phyloP scores from a whole-genome alignment of 1,140 invertebrate species.

The Berghia stephanieae region DNA sequence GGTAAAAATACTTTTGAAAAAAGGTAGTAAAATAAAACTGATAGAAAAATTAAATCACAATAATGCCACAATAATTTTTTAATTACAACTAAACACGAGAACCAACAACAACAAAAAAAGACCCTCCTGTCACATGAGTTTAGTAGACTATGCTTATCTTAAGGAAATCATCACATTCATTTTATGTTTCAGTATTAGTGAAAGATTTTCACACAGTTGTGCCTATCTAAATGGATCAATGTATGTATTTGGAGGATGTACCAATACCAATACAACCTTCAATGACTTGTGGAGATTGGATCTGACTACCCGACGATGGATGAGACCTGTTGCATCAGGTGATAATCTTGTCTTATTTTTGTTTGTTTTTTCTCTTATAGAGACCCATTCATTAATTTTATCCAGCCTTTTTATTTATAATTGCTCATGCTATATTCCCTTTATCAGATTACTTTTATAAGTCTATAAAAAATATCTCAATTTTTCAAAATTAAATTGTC shows the following conservation, averaged over 20 bases:
- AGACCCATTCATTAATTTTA: no score
- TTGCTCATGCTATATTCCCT: no score
- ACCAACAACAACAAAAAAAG: conserved; percentile 20
- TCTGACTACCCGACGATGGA: conserved; percentile 84
- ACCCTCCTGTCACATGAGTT: conserved; percentile 17
- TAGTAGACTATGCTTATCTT: no score
- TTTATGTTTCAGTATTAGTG: conserved; percentile 77
- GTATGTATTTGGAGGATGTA: conserved; percentile 96
- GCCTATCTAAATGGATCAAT: conserved; percentile 77
- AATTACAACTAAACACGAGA: conserved; percentile 1
- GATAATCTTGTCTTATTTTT: no score
- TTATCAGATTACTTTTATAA: no score
- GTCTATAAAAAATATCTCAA: no score
- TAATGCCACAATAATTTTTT: not conserved
- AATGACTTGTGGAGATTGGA: conserved; percentile 97
- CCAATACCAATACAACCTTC: conserved; percentile 92
- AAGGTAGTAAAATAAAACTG: not conserved
- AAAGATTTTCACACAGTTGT: conserved; percentile 91
- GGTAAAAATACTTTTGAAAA: not conserved
- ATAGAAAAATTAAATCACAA: not conserved
- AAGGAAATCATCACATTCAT: not conserved
- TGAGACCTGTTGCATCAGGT: conserved; percentile 67
- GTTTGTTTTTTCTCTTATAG: no score
- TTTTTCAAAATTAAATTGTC: no score
- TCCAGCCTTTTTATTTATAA: no score